These are phyloP conservation scores for Dinoponera quadriceps DNA, from an alignment of 1,140 invertebrate species.

Conservation along the genomic window DNA sequence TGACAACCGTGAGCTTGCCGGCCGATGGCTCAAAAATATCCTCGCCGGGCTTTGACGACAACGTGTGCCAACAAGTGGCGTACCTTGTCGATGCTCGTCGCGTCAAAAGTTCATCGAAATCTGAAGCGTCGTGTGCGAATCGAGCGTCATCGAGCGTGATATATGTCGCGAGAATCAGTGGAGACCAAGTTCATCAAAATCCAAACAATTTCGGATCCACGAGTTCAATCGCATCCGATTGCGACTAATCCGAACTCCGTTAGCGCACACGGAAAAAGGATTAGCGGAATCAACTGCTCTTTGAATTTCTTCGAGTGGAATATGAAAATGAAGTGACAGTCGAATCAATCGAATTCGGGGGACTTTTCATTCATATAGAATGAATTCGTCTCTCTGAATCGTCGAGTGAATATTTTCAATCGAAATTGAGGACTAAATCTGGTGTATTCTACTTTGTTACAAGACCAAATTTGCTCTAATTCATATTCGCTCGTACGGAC, in stretches of 20 bases:
- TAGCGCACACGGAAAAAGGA: background rate
- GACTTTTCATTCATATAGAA: too few relatives aligned
- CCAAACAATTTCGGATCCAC: background rate
- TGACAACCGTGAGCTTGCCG: constrained; percentile 59
- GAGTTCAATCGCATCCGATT: background rate
- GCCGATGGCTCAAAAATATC: constrained; percentile 65
- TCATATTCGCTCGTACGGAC: too few relatives aligned
- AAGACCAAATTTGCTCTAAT: too few relatives aligned
- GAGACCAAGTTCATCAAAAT: background rate
- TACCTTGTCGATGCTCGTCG: constrained; percentile 7
- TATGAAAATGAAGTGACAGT: too few relatives aligned
- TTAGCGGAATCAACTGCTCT: background rate
- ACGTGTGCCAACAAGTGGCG: constrained; percentile 67
- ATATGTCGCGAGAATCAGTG: background rate
- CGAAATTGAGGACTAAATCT: too few relatives aligned
- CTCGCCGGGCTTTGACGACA: constrained; percentile 8
- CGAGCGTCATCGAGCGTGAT: background rate
- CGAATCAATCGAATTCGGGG: too few relatives aligned
- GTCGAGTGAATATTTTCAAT: too few relatives aligned
- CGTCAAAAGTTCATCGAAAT: background rate
- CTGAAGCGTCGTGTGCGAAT: background rate
- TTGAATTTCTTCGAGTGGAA: too few relatives aligned
- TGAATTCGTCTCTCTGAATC: too few relatives aligned
- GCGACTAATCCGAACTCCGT: constrained; percentile 4
- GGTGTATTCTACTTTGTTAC: too few relatives aligned